These are phyloP conservation scores for Apotomis betuletana DNA, from an alignment of 2,888 invertebrate genomes.

Conservation along the genomic window DNA sequence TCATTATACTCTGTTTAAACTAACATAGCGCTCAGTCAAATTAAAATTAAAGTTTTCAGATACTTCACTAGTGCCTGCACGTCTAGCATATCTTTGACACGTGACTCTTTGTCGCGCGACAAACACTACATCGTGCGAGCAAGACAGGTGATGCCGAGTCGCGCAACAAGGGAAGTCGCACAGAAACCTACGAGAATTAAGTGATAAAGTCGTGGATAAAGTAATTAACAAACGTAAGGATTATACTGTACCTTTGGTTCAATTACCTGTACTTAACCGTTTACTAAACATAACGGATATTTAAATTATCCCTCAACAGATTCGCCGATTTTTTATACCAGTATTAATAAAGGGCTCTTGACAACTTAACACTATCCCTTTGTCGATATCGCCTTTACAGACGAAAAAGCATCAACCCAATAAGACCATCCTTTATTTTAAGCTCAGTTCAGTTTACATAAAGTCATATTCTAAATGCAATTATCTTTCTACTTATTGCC, in stretches of 20 bases:
- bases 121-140: too few relatives aligned
- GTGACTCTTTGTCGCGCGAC: too few relatives aligned
- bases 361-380: constrained; percentile 57
- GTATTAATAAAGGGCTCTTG: constrained; percentile 54
- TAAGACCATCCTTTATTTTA: neutral
- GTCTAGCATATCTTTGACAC: too few relatives aligned
- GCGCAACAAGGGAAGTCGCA: too few relatives aligned
- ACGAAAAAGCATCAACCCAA: constrained; percentile 1
- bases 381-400: constrained; percentile 8
- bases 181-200: too few relatives aligned
- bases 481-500: constrained; percentile 1
- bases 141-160: too few relatives aligned
- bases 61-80: too few relatives aligned
- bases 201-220: too few relatives aligned
- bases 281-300: constrained; percentile 12
- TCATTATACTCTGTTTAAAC: too few relatives aligned
- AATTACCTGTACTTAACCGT: neutral
- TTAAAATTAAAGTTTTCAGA: too few relatives aligned
- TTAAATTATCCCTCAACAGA: constrained; percentile 7
- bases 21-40: too few relatives aligned
- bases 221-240: too few relatives aligned
- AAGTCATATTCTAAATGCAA: neutral
- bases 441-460: neutral
- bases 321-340: constrained; percentile 32
- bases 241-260: neutral